Conservation (phyloP, 2,888 invertebrate species). For the Acleris emargana region DNA sequence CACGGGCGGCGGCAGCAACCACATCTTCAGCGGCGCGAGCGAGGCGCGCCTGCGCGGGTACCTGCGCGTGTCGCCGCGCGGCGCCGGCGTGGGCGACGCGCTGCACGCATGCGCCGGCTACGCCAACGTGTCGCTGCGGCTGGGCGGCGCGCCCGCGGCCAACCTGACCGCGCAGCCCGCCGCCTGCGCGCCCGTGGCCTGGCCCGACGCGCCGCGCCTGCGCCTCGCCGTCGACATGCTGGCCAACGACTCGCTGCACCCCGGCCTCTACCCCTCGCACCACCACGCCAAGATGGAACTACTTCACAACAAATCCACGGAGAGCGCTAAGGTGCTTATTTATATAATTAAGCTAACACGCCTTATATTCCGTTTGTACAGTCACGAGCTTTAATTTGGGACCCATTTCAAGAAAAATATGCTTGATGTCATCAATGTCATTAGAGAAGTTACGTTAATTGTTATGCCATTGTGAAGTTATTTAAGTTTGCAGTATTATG, state of each 20-base stretch:
- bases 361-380: no score
- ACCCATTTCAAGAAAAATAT: no score
- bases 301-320: constrained; percentile 88
- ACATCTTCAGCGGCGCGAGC: constrained; percentile 88
- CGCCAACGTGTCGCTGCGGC: constrained; percentile 87
- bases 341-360: no score
- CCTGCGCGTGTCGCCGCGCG: constrained; percentile 89
- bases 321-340: constrained; percentile 86
- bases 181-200: constrained; percentile 87
- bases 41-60: constrained; percentile 92
- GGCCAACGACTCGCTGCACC: constrained; percentile 84
- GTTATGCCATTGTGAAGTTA: no score
- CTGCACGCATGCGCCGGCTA: constrained; percentile 91
- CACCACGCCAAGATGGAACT: constrained; percentile 93
- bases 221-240: constrained; percentile 87
- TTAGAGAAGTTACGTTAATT: no score
- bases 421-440: no score
- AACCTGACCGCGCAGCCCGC: constrained; percentile 88
- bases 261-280: constrained; percentile 85
- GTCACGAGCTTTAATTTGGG: no score
- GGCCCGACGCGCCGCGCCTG: constrained; percentile 84
- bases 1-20: constrained; percentile 87
- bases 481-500: no score
- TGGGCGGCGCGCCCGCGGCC: constrained; percentile 83
- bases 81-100: constrained; percentile 82